Conservation (phyloP, 2,113 vertebrate genomes). For the Leiothrix lutea region DNA sequence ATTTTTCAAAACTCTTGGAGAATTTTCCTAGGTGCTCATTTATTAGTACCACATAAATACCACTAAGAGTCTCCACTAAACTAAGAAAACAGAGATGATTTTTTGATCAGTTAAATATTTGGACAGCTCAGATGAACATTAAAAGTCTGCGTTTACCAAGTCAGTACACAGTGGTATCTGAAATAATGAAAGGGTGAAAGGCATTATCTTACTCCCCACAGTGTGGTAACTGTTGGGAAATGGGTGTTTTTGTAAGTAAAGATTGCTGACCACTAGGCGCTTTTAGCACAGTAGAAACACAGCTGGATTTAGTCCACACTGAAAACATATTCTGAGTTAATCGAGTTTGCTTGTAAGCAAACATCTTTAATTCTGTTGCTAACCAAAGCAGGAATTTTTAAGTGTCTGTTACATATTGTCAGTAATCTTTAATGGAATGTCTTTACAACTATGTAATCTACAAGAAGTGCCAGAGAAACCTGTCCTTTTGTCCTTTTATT, state of each 20-base stretch:
- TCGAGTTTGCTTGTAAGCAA: not conserved
- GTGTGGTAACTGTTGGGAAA: constrained; percentile 24
- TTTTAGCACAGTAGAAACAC: not conserved
- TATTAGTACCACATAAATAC: not conserved
- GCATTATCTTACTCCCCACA: not conserved
- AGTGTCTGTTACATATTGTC: constrained; percentile 13
- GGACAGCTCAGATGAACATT: not conserved
- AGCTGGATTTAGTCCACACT: not conserved
- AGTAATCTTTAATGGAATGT: constrained; percentile 27
- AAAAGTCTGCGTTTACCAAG: not conserved
- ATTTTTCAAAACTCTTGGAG: not conserved
- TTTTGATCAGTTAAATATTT: constrained; percentile 31
- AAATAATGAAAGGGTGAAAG: constrained; percentile 36
- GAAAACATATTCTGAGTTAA: constrained; percentile 27
- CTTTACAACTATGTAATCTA: constrained; percentile 34
- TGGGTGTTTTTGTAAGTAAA: not conserved
- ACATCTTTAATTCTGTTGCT: constrained; percentile 18
- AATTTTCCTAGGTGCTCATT: not conserved
- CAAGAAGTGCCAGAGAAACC: not conserved
- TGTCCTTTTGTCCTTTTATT: constrained; percentile 40
- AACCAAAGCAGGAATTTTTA: constrained; percentile 33
- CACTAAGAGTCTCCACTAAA: not conserved
- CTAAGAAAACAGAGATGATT: not conserved
- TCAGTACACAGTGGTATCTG: not conserved
- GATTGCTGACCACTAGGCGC: not conserved